Evolutionary conservation across 1,140 invertebrate genomes (phyloP).

Genomic region (Armadillidium nasatum): DNA sequence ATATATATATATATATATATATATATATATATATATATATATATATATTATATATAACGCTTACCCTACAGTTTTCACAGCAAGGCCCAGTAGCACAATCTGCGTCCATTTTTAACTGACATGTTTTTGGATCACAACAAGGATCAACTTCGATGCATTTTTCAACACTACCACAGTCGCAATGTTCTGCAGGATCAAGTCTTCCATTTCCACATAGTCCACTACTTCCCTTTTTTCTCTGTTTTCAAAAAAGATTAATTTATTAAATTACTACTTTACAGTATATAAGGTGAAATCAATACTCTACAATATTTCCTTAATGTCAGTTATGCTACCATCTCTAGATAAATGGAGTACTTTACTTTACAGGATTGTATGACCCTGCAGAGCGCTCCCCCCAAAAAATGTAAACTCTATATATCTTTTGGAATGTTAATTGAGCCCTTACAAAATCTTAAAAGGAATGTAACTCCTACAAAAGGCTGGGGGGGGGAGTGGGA

Average conservation of each 20-base stretch:
- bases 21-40: constrained; percentile 11
- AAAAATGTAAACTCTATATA: no score
- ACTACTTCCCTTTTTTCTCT: neutral
- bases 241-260: neutral
- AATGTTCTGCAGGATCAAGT: constrained; percentile 93
- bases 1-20: constrained; percentile 15
- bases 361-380: no score
- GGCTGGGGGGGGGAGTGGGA: no score
- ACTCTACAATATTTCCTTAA: no score
- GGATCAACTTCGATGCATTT: constrained; percentile 79
- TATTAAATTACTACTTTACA: no score
- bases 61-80: constrained; percentile 84
- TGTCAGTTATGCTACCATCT: no score
- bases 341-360: no score
- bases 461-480: no score
- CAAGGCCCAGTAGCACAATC: constrained; percentile 88
- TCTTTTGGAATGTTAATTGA: no score
- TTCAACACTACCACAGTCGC: constrained; percentile 80
- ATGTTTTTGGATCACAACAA: constrained; percentile 93
- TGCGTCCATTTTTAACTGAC: constrained; percentile 81
- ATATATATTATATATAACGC: constrained; percentile 30
- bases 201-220: constrained; percentile 77
- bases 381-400: no score
- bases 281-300: no score
- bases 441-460: no score